Evolutionary conservation across 2,797 vertebrate species (phyloP), one percentile per base, ranked within the genome.

Genomic region (Choloepus didactylus): DNA sequence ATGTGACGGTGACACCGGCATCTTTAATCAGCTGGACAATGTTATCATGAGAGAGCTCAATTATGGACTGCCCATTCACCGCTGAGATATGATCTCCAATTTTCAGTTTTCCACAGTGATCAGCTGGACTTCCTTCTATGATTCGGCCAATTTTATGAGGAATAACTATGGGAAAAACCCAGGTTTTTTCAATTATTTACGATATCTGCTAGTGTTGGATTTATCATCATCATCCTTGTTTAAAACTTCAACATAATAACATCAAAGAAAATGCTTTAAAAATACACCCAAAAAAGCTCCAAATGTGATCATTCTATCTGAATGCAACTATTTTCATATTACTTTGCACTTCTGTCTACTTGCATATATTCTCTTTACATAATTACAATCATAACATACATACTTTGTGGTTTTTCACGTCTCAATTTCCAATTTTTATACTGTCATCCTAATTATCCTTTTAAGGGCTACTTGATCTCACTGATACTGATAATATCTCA

Each of bases 21-120:
- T 99, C 99, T 97, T 99, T 99, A 98, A 99, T 99, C 90, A 99
- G 99, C 98, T 99, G 99, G 75, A 99, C 99, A 1, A 99, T 99
- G 92, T 98, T 99, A 87, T 99, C 99, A 46, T 99, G 99, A 0
- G 99, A 99, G 96, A 99, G 98, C 84, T 99, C 99, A 38, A 99
- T 97, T 91, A 99, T 99, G 96, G 99, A 99, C 72, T 98, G 99
- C 0, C 99, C 99, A 0, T 99, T 99, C 93, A 99, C 99, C 0
- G 99, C 99, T 0, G 99, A 99, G 98, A 99, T 99, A 5, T 99
- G 99, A 84, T 99, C 99, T 0, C 99, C 99, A 93, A 99, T 99
- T 88, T 99, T 99, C 97, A 99, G 98, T 97, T 98, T 99, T 73
- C 99, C 99, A 14, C 99, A 98, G 7, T 98, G 99, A 96, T 99